phyloP scores from a whole-genome alignment of 2,888 invertebrate species.

The Carcina quercana region DNA sequence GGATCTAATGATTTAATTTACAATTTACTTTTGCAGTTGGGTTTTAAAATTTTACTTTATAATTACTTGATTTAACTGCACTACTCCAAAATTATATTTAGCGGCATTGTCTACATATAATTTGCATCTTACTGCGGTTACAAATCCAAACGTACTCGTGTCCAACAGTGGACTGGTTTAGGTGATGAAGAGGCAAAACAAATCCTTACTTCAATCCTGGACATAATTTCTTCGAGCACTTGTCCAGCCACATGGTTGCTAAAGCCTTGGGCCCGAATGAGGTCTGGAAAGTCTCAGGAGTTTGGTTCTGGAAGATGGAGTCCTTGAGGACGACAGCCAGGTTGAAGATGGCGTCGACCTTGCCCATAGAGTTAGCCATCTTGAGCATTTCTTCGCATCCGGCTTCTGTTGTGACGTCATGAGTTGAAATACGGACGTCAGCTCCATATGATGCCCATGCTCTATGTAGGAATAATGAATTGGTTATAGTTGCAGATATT shows the following conservation, averaged over 20 bases:
- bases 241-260: slow-evolving; percentile 87
- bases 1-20: too few species aligned
- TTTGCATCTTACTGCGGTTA: too few species aligned
- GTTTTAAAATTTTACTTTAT: too few species aligned
- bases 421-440: slow-evolving; percentile 78
- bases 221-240: slow-evolving; percentile 50
- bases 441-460: slow-evolving; percentile 83
- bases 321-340: slow-evolving; percentile 88
- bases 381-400: slow-evolving; percentile 83
- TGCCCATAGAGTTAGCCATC: slow-evolving; percentile 77
- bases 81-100: too few species aligned
- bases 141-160: too few species aligned
- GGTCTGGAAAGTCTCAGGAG: slow-evolving; percentile 77
- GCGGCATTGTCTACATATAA: too few species aligned
- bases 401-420: slow-evolving; percentile 79
- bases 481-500: too few species aligned
- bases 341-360: slow-evolving; percentile 91
- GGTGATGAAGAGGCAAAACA: too few species aligned
- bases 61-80: too few species aligned
- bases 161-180: too few species aligned
- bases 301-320: slow-evolving; percentile 85
- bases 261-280: slow-evolving; percentile 85
- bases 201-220: slow-evolving; percentile 52
- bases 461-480: too few species aligned
- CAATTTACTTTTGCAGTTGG: too few species aligned